phyloP scores from a whole-genome alignment of 1,140 invertebrate species.

The Pogonus chalceus region DNA sequence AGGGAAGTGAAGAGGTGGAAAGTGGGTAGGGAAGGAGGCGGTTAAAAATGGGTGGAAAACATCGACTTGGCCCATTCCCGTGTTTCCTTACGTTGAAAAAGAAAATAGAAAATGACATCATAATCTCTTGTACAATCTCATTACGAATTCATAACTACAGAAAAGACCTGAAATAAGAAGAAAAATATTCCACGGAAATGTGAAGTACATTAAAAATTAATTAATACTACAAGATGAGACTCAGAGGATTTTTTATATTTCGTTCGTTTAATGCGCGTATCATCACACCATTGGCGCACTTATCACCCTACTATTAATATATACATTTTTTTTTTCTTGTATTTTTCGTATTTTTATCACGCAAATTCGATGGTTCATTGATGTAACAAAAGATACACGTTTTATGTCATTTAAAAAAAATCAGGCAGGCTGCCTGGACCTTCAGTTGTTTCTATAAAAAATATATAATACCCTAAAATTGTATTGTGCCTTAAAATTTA shows the following conservation, averaged over 20 bases:
- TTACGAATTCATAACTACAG: slow-evolving; percentile 23
- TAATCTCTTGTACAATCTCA: slow-evolving; percentile 25
- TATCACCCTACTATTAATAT: too few relatives aligned
- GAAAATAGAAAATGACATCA: slow-evolving; percentile 16
- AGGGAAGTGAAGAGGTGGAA: not conserved
- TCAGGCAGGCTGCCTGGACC: too few relatives aligned
- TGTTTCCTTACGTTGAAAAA: slow-evolving; percentile 9
- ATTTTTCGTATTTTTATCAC: too few relatives aligned
- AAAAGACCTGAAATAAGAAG: slow-evolving; percentile 22
- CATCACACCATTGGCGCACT: not conserved
- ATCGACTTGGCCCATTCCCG: slow-evolving; percentile 4
- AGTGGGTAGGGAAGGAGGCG: not conserved
- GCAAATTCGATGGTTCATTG: too few relatives aligned
- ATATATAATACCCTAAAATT: too few relatives aligned
- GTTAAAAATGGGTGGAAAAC: not conserved
- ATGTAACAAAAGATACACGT: too few relatives aligned
- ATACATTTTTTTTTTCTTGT: too few relatives aligned
- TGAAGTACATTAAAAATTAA: slow-evolving; percentile 29
- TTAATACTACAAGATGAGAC: slow-evolving; percentile 25
- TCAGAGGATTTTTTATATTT: slow-evolving; percentile 18
- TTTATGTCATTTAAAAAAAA: too few relatives aligned
- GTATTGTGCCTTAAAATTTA: too few relatives aligned
- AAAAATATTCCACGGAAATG: slow-evolving; percentile 15
- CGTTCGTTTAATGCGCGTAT: not conserved
- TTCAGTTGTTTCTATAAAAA: too few relatives aligned